Percentiles rank a stretch among this genome's conserved stretches.
phyloP scores from a whole-genome alignment of 1,140 invertebrate genomes.

The Laupala kohalensis region DNA sequence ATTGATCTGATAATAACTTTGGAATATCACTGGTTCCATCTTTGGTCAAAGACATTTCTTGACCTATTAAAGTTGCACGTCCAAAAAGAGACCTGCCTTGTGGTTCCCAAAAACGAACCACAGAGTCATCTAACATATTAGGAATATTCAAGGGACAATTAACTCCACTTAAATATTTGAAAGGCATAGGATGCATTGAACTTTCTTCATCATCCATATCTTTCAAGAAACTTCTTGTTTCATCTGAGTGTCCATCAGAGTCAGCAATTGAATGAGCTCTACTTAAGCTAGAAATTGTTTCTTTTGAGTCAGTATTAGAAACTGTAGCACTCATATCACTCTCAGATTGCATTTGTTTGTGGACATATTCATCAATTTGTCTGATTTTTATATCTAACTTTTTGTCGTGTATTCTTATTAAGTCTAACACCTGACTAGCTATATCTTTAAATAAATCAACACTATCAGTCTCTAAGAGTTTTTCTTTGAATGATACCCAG shows the following conservation, averaged over 20 bases:
- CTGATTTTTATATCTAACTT: not conserved
- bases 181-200: not conserved
- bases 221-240: not conserved
- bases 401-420: not conserved
- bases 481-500: constrained; percentile 1
- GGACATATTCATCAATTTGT: not conserved
- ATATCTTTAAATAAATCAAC: not conserved
- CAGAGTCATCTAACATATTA: not conserved
- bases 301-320: not conserved
- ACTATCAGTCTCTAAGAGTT: not conserved
- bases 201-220: not conserved
- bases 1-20: not conserved
- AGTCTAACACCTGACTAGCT: not conserved
- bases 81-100: not conserved
- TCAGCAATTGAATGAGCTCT: not conserved
- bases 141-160: not conserved
- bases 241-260: not conserved
- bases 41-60: not conserved
- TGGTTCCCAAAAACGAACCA: not conserved
- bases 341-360: not conserved
- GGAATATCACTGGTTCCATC: not conserved
- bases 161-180: not conserved
- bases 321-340: not conserved
- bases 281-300: not conserved
- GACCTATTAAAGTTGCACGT: not conserved